Evolutionary conservation across 2,888 invertebrate genomes (phyloP).

Genomic region (Torymus auratus): DNA sequence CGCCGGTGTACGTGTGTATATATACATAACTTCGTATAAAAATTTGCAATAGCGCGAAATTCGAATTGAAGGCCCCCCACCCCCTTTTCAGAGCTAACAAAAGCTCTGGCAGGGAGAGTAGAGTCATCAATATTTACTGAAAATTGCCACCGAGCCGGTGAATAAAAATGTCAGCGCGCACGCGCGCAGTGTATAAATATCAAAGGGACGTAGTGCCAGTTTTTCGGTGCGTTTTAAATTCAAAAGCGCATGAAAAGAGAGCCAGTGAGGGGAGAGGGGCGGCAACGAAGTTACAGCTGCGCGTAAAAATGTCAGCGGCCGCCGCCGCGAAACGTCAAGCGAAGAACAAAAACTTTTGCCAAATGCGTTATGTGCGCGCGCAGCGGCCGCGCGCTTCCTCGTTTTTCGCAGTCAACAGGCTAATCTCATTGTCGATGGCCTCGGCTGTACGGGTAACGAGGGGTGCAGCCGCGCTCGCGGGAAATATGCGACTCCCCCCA

Average conservation of each 20-base stretch:
- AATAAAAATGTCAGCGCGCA: slow-evolving; percentile 14
- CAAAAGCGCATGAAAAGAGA: neutral
- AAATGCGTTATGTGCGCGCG: slow-evolving; percentile 7
- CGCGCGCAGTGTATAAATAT: slow-evolving; percentile 6
- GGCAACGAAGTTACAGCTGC: neutral
- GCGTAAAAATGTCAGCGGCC: slow-evolving; percentile 35
- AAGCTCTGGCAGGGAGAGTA: neutral
- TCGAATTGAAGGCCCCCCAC: too few relatives aligned
- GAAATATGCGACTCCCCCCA: too few relatives aligned
- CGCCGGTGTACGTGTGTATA: too few relatives aligned
- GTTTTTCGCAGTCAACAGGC: slow-evolving; percentile 20
- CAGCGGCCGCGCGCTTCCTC: neutral
- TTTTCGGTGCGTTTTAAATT: slow-evolving; percentile 14
- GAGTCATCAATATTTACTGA: slow-evolving; percentile 8
- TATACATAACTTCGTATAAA: too few relatives aligned
- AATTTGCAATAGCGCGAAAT: too few relatives aligned
- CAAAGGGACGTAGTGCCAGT: neutral
- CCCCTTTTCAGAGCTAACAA: too few relatives aligned
- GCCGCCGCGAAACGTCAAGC: slow-evolving; percentile 30
- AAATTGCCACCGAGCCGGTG: neutral
- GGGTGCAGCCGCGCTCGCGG: too few relatives aligned
- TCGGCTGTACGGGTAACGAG: neutral
- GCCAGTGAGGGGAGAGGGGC: neutral
- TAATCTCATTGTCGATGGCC: slow-evolving; percentile 27
- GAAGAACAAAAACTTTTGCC: slow-evolving; percentile 41